Evolutionary conservation across 2,797 vertebrate genomes (phyloP).

Genomic region (Dallia pectoralis): DNA sequence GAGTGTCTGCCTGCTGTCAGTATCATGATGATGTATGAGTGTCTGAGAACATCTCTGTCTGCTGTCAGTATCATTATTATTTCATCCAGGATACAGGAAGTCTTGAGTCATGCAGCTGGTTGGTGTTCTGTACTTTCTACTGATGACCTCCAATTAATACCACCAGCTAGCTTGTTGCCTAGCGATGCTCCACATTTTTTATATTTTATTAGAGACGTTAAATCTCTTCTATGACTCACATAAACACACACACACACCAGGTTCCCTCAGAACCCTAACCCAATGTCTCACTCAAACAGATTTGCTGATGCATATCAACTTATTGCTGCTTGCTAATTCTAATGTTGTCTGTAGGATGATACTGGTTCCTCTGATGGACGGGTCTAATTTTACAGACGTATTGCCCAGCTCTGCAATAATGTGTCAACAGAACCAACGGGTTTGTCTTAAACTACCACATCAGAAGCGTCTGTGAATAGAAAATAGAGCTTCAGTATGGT

Average conservation of each 20-base stretch:
- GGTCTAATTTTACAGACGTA: too few species aligned
- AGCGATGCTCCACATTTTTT: background rate
- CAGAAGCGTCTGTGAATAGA: too few species aligned
- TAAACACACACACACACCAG: slow-evolving; percentile 3
- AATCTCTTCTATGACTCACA: slow-evolving; percentile 1
- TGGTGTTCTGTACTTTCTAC: background rate
- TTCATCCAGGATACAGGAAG: background rate
- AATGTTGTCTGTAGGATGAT: slow-evolving; percentile 16
- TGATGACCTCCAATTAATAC: background rate
- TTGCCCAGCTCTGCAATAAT: too few species aligned
- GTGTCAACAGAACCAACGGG: too few species aligned
- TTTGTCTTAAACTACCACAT: too few species aligned
- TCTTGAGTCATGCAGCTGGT: background rate
- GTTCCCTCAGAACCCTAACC: too few species aligned
- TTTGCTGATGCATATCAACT: slow-evolving; percentile 31
- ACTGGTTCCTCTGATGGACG: background rate
- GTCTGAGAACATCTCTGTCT: slow-evolving; percentile 9
- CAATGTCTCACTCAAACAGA: background rate
- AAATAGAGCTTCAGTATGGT: too few species aligned
- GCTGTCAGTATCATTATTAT: background rate
- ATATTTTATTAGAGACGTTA: slow-evolving; percentile 20
- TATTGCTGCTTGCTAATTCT: slow-evolving; percentile 37
- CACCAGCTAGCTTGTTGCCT: slow-evolving; percentile 3
- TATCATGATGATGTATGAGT: background rate
- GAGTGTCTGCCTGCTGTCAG: background rate